Evolutionary conservation across 2,888 invertebrate genomes (phyloP), one percentile per base, ranked within the genome.

Genomic region (Acanthosepion pharaonis): DNA sequence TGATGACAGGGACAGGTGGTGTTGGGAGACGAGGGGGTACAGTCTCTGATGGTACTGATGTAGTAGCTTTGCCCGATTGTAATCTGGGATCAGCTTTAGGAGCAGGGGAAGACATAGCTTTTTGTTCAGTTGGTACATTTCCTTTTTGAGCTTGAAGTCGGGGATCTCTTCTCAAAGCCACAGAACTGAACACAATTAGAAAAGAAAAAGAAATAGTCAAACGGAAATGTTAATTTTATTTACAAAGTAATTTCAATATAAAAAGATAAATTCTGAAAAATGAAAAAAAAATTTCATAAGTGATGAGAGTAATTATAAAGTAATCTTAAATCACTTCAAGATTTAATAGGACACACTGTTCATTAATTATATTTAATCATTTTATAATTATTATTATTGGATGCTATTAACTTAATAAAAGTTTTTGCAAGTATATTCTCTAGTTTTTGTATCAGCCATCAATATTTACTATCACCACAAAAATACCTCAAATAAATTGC

Each of bases 1-100:
- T 95, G 33, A 96, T 96, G 20, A 94, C 95, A 25, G 94, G 55
- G 8, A 94, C 55, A 18, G 95, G 95, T 11, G n/a, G n/a, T 78
- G 94, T 92, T 91, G 91, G 93, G 51, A 91, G 91, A 51, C 49
- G 94, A 42, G 78, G 94, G 15, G 78, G 94, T 28, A 59, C 59
- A 33, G 42, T 28, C 33, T 51, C 48, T 78, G 48, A 64, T 49
- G 94, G n/a, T 6, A 18, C 42, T 94, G 59, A 55, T 23, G 23
- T 48, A 5, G 92, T 49, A 93, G 93, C n/a, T 92, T 92, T 92
- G 20, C 92, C 51, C 4, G 25, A 49, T 55, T 18, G 28, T 48
- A 59, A 64, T 59, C 94, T 49, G 11, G 94, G 94, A 55, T 64
- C 64, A n/a, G 94, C n/a, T 64, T 48, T 55, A 25, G n/a, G 23